Base-by-base conservation (phyloP, 2,888 invertebrate genomes). In the Pharmacophagus antenor region DNA sequence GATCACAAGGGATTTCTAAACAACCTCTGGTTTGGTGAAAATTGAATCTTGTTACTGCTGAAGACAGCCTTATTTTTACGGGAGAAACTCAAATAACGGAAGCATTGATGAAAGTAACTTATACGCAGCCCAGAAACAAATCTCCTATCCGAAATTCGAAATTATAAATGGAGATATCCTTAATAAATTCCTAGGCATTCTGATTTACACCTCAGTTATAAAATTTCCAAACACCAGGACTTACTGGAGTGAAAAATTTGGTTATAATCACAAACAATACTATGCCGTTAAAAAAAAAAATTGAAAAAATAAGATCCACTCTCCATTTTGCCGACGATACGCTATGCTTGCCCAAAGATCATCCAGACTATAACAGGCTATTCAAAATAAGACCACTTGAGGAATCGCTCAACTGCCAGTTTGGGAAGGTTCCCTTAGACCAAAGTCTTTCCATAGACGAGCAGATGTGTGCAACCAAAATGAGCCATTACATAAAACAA, bases 381-480 rank as follows among this genome's bases (percentile, higher is more conserved):
- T 31, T 31, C 10, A 31, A 47, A 58, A 59, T n/a, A n/a, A n/a
- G n/a, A n/a, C n/a, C n/a, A n/a, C n/a, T n/a, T n/a, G n/a, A n/a
- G n/a, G n/a, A n/a, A n/a, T n/a, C n/a, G n/a, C n/a, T n/a, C n/a
- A n/a, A n/a, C n/a, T n/a, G n/a, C n/a, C n/a, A n/a, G n/a, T 67
- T 62, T 68, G 64, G 63, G 8, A 67, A 64, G 58, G 68, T 73
- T 59, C 31, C 70, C 50, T 58, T 73, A 62, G 70, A 72, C 46
- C 71, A 74, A 66, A 65, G 70, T 50, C 66, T 74, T 49, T 70
- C 68, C 54, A 63, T 74, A 52, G 71, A 75, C 56, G 70, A 73
- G 57, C 71, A 75, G 62, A 73, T 75, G 72, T 73, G 72, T n/a
- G n/a, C n/a, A 25, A 25, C 23, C n/a, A n/a, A n/a, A n/a, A n/a